Evolutionary conservation across 2,888 invertebrate genomes (phyloP), one percentile per base, ranked within the genome.

Genomic region (Chaetoderma sp.): DNA sequence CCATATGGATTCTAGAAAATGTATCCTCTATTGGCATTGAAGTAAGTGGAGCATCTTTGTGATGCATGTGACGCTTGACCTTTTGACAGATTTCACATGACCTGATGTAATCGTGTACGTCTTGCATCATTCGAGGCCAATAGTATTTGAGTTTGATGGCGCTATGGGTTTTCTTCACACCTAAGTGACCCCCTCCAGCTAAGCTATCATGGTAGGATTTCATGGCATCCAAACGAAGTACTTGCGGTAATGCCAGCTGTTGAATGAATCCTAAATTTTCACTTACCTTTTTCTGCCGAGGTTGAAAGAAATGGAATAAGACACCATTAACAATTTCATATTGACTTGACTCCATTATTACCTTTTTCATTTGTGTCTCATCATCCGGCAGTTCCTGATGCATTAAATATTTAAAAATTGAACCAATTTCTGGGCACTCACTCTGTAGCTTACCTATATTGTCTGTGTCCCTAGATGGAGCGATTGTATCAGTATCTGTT

Each of bases 51-150:
- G 62, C 56, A 16, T 27, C 33, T 21, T 42, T 54, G 8, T 13
- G 6, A 32, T 42, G 28, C 10, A 5, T n/a, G 23, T 39, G 30
- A 4, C 25, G n/a, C 18, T 42, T 62, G 6, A 32, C 44, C 25
- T 42, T 45, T 16, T 62, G 62, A 45, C 62, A 62, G 13, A 47
- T 16, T 5, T 18, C 18, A 30, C 55, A 61, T 13, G 39, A 16
- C 16, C 27, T 33, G 42, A 56, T 30, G 42, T 61, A 61, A 16
- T 33, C 32, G 10, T 56, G 8, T 33, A 39, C 27, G 13, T 56
- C 42, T 8, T 16, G 6, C 18, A 42, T 57, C 57, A 62, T 62
- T n/a, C 18, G 18, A 10, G 56, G 42, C 56, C 56, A 62, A 33
- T 16, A 62, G 23, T 61, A 61, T 23, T 39, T 61, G 10, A 21